phyloP scores from a whole-genome alignment of 2,797 vertebrate genomes.

The Prionace glauca region DNA sequence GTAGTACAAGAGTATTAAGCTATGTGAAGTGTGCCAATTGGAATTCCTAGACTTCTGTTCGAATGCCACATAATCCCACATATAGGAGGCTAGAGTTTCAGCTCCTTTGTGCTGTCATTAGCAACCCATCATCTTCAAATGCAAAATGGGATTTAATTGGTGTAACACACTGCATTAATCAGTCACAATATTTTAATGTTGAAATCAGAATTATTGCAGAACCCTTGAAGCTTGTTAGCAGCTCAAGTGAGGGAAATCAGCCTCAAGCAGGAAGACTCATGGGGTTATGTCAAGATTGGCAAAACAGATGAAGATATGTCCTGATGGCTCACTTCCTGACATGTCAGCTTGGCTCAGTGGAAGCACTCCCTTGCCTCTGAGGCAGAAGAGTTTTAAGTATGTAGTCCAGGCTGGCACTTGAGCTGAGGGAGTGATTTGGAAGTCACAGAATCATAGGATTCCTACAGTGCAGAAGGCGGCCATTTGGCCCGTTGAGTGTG shows the following conservation, averaged over 20 bases:
- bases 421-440: background rate
- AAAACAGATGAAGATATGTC: background rate
- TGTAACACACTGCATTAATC: background rate
- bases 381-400: background rate
- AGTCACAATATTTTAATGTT: background rate
- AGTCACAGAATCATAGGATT: no score
- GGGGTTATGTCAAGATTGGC: background rate
- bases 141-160: background rate
- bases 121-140: background rate
- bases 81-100: background rate
- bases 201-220: background rate
- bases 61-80: background rate
- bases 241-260: background rate
- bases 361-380: no score
- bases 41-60: background rate
- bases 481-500: no score
- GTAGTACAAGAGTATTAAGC: background rate
- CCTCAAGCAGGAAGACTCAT: background rate
- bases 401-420: background rate
- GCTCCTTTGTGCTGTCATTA: background rate
- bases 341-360: background rate
- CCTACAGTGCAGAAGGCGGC: no score
- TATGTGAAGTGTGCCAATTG: background rate
- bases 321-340: background rate
- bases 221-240: background rate